Evolutionary conservation across 2,113 vertebrate species (phyloP), one percentile per base, ranked within the genome.

Genomic region (Dicerorhinus sumatrensis): DNA sequence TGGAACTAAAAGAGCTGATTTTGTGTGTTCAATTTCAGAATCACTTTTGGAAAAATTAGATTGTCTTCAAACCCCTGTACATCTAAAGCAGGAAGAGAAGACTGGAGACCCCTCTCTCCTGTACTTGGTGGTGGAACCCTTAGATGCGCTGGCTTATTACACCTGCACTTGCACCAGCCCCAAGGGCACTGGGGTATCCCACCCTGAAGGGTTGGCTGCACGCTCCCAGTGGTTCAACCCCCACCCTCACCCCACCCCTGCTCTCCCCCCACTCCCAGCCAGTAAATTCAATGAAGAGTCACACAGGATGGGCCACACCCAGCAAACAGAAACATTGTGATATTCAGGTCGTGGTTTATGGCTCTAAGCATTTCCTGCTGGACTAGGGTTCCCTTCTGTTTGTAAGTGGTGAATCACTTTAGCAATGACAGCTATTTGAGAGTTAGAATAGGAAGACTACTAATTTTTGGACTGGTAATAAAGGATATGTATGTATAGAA

Each of bases 21-120:
- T 62, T 92, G n/a, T 65, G 31, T 72, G 58, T 67, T 96, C 73
- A 48, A 14, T 89, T 81, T 94, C 87, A 89, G 87, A 89, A 75
- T 85, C 92, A 72, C 79, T 92, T 84, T 46, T 87, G 88, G 88
- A 33, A 87, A 92, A 75, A n/a, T 42, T 67, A 60, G 48, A 46
- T 94, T 18, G 16, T 89, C n/a, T 90, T 90, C 60, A 72, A 58
- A 95, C 89, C 31, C 16, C 31, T 81, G 8, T 54, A 1, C 54
- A 33, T 70, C 33, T 88, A 58, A 79, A 84, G 20, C 27, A 89
- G 87, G 46, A 42, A 62, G 62, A 90, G 69, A 95, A 4, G 16
- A 42, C 94, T 54, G 17, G 75, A 69, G 67, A 10, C 1, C 4
- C 7, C 39, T 29, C 62, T 62, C 36, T 25, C 31, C 5, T 10